Evolutionary conservation across 2,797 vertebrate genomes (phyloP), one percentile per base, ranked within the genome.

Genomic region (Huso huso): DNA sequence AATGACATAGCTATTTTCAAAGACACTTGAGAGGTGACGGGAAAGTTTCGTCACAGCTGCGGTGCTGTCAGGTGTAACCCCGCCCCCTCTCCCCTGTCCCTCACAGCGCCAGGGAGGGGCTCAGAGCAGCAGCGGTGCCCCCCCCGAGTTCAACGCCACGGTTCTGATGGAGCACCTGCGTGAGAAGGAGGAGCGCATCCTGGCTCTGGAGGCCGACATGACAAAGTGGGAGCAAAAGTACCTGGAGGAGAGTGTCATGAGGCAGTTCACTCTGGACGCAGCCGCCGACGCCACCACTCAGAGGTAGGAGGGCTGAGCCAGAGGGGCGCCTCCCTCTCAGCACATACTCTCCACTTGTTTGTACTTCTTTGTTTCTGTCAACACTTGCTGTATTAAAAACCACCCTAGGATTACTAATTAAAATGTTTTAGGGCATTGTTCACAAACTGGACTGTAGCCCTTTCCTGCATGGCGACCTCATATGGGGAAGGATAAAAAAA

Each of bases 141-240:
- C 87, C 1, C 84, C 91, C 0, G 96, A 99, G 82, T 96, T 93
- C 81, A 98, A 88, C 0, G 90, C 94, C 4, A 81, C 90, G 0
- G 90, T 93, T 0, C 86, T 99, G 10, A 97, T 97, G 95, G 96
- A 99, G 62, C 93, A 96, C 37, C 88, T 99, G 53, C 84, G 96
- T 0, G 96, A 99, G 84, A 98, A 98, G 76, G 96, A 99, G 48
- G 96, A 99, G 73, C 83, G 95, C 11, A 98, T 99, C 73, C 85
- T 98, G 61, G 96, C 96, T 51, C 85, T 99, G 80, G 96, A 98
- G 82, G 96, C 96, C 0, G 96, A 99, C 84, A 98, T 98, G 95
- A 99, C 95, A 68, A 97, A 97, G 78, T 98, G 96, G 96, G 96
- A 99, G 61, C 96, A 99, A 84, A 99, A 99, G 15, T 99, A 98